A percentile compares a stretch with the other conserved stretches of the same genome.
Evolutionary conservation across 2,797 vertebrate species (phyloP).

Genomic region (Spea hammondii): DNA sequence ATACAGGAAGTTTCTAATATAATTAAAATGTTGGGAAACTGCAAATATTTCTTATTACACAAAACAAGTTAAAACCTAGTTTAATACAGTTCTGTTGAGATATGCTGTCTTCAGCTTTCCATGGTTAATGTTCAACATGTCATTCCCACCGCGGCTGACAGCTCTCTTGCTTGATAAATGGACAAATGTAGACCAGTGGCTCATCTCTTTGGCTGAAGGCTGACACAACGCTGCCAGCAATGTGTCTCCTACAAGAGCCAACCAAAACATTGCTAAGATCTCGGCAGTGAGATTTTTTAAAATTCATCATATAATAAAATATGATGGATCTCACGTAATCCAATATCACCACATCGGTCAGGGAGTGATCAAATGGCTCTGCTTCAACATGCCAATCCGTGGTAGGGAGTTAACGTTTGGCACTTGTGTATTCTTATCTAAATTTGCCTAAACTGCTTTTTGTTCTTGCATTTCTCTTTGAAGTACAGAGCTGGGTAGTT

Average conservation of each 20-base stretch:
- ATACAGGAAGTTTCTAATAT: conserved; percentile 43
- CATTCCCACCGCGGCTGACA: conserved; percentile 26
- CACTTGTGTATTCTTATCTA: conserved; percentile 36
- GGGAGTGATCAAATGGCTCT: conserved; percentile 16
- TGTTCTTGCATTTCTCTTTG: conserved; percentile 34
- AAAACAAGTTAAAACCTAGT: conserved; percentile 20
- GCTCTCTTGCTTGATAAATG: conserved; percentile 33
- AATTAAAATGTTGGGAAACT: conserved; percentile 36
- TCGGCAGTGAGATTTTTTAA: conserved; percentile 24
- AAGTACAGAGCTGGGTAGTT: conserved; percentile 19
- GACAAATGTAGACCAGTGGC: conserved; percentile 27
- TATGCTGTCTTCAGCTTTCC: conserved; percentile 19
- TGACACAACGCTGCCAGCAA: conserved; percentile 31
- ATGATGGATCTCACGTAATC: conserved; percentile 37
- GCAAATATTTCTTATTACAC: conserved; percentile 1
- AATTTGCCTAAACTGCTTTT: conserved; percentile 43
- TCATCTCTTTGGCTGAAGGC: conserved; percentile 26
- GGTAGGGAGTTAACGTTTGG: conserved; percentile 32
- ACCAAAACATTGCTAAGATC: conserved; percentile 47
- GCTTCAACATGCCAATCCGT: conserved; percentile 44
- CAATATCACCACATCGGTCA: conserved; percentile 30
- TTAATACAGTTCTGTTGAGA: conserved; percentile 19
- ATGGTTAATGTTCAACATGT: conserved; percentile 14
- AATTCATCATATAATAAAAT: conserved; percentile 37
- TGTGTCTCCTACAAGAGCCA: conserved; percentile 38